Evolutionary conservation across 2,888 invertebrate species (phyloP).

Genomic region (Leucophora obtusa): DNA sequence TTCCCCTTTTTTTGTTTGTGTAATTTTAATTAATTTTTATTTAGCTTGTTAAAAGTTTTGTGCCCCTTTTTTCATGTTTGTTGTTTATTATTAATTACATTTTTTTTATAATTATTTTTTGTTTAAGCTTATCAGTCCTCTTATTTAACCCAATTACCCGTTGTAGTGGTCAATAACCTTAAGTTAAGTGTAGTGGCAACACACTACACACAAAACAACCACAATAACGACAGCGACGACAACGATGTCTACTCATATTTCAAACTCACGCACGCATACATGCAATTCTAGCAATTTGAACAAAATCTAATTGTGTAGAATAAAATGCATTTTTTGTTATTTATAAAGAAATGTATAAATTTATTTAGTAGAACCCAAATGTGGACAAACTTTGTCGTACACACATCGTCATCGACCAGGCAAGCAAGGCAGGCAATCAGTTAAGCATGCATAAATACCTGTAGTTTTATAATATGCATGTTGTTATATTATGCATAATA

Average conservation of each 20-base stretch:
- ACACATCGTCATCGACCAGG: conserved; percentile 8
- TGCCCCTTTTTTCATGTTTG: neutral
- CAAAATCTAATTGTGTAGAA: conserved; percentile 27
- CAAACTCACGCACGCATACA: conserved; percentile 19
- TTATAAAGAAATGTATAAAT: conserved; percentile 60
- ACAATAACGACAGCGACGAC: neutral
- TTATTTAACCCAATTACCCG: conserved; percentile 65
- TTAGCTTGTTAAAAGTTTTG: neutral
- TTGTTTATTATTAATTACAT: conserved; percentile 55
- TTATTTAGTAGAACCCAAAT: conserved; percentile 24
- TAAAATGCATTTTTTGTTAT: conserved; percentile 11
- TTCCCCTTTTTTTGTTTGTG: neutral
- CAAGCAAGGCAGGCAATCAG: neutral
- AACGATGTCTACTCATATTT: conserved; percentile 1
- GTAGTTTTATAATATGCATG: conserved; percentile 9
- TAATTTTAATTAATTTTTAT: neutral
- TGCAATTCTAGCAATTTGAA: conserved; percentile 24
- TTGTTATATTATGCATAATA: conserved; percentile 25
- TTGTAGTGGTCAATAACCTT: conserved; percentile 64
- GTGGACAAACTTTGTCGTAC: conserved; percentile 26
- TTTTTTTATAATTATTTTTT: conserved; percentile 53
- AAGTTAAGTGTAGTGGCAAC: conserved; percentile 20
- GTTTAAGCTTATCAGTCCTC: conserved; percentile 62
- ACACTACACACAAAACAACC: conserved; percentile 6
- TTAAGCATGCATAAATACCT: neutral